A percentile compares a stretch with the other conserved stretches of the same genome.
Conservation (phyloP, 92 coral and sea anemone species). For the Phenganax stokvisi region DNA sequence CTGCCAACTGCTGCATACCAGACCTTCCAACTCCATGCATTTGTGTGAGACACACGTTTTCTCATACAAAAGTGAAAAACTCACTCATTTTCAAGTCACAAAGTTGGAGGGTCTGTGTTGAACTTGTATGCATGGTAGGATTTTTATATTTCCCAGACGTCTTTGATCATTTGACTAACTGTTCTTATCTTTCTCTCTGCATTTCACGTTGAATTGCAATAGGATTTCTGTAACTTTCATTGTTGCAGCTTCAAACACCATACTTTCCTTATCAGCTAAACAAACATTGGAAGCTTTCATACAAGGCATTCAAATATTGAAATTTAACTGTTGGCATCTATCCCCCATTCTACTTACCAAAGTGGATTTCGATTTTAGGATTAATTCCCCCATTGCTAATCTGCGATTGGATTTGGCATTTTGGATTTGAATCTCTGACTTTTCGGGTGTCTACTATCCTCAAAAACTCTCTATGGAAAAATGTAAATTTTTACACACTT, state of each 20-base stretch:
- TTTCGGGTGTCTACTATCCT: constrained; percentile 65
- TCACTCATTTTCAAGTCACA: too few species aligned
- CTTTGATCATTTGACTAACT: not conserved
- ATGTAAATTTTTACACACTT: not conserved
- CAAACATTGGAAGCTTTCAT: not conserved
- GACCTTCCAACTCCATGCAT: too few species aligned
- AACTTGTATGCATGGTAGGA: too few species aligned
- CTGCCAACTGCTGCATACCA: too few species aligned
- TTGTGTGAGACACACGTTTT: too few species aligned
- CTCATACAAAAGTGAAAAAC: too few species aligned
- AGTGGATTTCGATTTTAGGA: constrained; percentile 71
- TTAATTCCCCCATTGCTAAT: constrained; percentile 58
- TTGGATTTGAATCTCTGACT: constrained; percentile 71
- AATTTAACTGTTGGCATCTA: not conserved
- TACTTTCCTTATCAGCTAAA: constrained; percentile 80
- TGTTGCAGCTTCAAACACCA: constrained; percentile 59
- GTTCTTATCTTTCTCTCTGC: constrained; percentile 64
- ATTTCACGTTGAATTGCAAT: constrained; percentile 66
- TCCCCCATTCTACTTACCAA: constrained; percentile 51
- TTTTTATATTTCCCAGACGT: not conserved
- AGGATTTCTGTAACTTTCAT: constrained; percentile 73
- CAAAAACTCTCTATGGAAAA: constrained; percentile 66
- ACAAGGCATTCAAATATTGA: not conserved
- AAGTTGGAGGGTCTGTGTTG: too few species aligned
- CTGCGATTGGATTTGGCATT: constrained; percentile 70